Evolutionary conservation across 1,140 invertebrate species (phyloP).

Genomic region (Dreissena rostriformis): DNA sequence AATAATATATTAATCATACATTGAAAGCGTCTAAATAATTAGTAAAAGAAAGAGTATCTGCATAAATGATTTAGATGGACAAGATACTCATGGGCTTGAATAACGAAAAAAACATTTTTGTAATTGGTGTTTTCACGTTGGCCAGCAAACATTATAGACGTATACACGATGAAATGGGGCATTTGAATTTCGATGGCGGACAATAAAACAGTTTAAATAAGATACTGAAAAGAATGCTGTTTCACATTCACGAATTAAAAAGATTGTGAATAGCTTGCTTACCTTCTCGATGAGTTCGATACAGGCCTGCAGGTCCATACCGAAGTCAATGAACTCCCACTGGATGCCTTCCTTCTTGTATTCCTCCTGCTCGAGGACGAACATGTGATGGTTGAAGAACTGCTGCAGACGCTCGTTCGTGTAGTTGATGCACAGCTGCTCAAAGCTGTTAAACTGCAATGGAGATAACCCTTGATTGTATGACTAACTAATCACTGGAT

Average conservation of each 20-base stretch:
- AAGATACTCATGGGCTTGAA: too few species aligned
- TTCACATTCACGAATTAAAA: background rate
- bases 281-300: constrained; percentile 99
- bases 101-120: too few species aligned
- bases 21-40: too few species aligned
- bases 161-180: too few species aligned
- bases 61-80: too few species aligned
- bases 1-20: too few species aligned
- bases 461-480: background rate
- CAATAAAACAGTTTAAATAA: background rate
- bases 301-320: constrained; percentile 98
- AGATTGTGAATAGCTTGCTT: constrained; percentile 34
- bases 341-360: constrained; percentile 98
- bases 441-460: constrained; percentile 98
- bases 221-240: background rate
- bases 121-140: too few species aligned
- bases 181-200: too few species aligned
- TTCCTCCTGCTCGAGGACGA: constrained; percentile 99
- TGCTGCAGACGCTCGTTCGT: constrained; percentile 99
- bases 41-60: too few species aligned
- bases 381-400: constrained; percentile 99
- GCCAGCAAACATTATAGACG: too few species aligned
- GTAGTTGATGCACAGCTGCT: constrained; percentile 99
- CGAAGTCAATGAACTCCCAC: constrained; percentile 99
- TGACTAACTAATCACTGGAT: background rate